phyloP scores from a whole-genome alignment of 2,113 vertebrate species.

The Epinephelus lanceolatus region DNA sequence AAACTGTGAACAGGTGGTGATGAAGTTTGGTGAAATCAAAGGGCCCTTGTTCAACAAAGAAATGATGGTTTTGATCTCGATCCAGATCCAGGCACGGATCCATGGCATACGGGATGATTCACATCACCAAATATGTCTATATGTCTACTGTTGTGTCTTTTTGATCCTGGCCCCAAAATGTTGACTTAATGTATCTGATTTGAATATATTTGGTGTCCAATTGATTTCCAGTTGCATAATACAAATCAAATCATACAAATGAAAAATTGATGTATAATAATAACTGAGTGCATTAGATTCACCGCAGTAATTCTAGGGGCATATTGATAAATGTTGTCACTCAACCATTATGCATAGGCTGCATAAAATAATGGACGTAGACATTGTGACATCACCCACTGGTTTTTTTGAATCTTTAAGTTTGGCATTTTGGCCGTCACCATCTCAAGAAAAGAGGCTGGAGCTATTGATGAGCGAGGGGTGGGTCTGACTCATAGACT shows the following conservation, averaged over 20 bases:
- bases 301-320: neutral
- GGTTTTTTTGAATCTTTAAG: too few relatives aligned
- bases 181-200: neutral
- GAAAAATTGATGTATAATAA: neutral
- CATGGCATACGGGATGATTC: neutral
- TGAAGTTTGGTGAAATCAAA: neutral
- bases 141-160: neutral
- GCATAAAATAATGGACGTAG: too few relatives aligned
- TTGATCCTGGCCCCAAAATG: neutral
- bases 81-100: neutral
- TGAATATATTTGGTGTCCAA: neutral
- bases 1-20: neutral
- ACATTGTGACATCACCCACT: too few relatives aligned
- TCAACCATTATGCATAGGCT: neutral
- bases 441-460: too few relatives aligned
- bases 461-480: too few relatives aligned
- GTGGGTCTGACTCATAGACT: too few relatives aligned
- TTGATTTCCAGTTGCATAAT: neutral
- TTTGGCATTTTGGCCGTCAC: too few relatives aligned
- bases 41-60: neutral
- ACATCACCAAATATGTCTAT: neutral
- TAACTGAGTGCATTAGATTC: neutral
- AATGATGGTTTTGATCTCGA: neutral
- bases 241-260: neutral
- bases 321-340: neutral